phyloP scores from a whole-genome alignment of 2,113 vertebrate species.

The Danio rerio region DNA sequence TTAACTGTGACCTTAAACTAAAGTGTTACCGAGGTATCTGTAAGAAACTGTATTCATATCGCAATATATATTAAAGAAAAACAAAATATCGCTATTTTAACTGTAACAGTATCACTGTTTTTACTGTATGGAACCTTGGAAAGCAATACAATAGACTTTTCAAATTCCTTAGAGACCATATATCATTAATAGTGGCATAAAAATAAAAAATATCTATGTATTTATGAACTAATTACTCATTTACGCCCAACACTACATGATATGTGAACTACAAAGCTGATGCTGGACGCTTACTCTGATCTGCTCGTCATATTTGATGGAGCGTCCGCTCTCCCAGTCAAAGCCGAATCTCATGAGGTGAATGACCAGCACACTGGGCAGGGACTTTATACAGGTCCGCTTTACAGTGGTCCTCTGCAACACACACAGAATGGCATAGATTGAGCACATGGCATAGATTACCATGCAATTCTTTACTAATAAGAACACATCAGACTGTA shows the following conservation, averaged over 20 bases:
- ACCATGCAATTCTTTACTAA: neutral
- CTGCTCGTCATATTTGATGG: slow-evolving; percentile 98
- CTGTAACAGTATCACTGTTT: no score
- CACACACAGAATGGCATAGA: slow-evolving; percentile 43
- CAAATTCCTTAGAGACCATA: no score
- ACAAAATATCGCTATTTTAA: no score
- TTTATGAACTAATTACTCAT: no score
- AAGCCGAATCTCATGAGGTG: slow-evolving; percentile 99
- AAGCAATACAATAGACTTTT: no score
- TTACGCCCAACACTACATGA: neutral
- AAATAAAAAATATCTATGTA: no score
- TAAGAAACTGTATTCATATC: no score
- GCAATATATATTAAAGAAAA: no score
- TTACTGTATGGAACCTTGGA: no score
- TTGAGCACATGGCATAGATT: neutral
- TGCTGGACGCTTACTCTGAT: slow-evolving; percentile 83
- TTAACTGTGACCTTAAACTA: no score
- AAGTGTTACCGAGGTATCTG: no score
- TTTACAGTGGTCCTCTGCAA: slow-evolving; percentile 96
- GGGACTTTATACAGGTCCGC: slow-evolving; percentile 94
- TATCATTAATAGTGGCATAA: no score
- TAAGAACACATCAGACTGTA: slow-evolving; percentile 53
- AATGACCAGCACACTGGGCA: slow-evolving; percentile 94
- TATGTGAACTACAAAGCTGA: neutral
- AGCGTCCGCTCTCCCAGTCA: slow-evolving; percentile 98